Conservation (phyloP, 53 echinoderm and acorn worm genomes). For the Echinometra lucunter region DNA sequence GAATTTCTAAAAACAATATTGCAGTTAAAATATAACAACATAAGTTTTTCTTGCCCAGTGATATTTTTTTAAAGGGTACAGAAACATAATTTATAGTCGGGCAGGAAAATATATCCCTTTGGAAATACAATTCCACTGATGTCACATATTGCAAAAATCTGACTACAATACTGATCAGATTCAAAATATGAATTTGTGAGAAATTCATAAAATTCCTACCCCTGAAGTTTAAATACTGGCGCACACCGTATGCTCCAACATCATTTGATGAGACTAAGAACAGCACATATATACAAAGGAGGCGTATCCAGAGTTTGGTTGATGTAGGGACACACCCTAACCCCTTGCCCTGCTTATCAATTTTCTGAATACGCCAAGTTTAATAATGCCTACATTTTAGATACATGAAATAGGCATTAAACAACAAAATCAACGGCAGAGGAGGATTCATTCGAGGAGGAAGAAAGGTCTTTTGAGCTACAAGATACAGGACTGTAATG, state of each 20-base stretch:
- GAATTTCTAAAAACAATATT: too few species aligned
- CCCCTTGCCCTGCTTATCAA: background rate
- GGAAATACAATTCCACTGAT: background rate
- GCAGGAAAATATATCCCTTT: background rate
- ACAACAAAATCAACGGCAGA: background rate
- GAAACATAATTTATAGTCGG: background rate
- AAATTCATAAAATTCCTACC: background rate
- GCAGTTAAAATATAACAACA: background rate
- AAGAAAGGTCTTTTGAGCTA: background rate
- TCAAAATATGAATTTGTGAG: background rate
- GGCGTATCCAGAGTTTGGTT: background rate
- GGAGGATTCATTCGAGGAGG: background rate
- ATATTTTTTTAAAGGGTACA: background rate
- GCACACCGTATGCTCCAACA: background rate
- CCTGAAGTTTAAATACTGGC: background rate
- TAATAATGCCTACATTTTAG: background rate
- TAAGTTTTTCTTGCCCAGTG: too few species aligned
- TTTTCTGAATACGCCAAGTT: background rate
- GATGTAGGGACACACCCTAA: background rate
- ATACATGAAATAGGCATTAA: background rate
- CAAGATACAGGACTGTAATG: background rate
- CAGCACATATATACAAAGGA: background rate
- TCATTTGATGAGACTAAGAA: background rate
- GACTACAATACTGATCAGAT: background rate
- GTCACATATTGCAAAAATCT: background rate